Percentiles rank a stretch among this genome's conserved stretches.
These are phyloP conservation scores for Chaunax sp. DNA, from an alignment of 2,797 vertebrate species.

Conservation along the genomic window DNA sequence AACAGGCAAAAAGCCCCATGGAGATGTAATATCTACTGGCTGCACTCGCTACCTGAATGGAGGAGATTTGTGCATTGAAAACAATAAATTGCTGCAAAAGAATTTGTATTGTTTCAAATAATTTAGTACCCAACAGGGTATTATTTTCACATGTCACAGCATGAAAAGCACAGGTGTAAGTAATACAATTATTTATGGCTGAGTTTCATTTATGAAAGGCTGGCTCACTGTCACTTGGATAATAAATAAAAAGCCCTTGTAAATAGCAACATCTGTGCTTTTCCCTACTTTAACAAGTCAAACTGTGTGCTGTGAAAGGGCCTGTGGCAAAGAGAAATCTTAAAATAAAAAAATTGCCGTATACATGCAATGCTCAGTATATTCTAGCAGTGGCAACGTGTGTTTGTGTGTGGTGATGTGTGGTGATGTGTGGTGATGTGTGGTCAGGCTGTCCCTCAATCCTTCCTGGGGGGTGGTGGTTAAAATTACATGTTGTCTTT, in stretches of 20 bases:
- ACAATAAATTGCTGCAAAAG: background rate
- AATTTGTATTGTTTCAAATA: slow-evolving; percentile 7
- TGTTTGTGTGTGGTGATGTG: slow-evolving; percentile 11
- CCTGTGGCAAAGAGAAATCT: background rate
- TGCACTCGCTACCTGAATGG: background rate
- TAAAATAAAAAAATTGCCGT: background rate
- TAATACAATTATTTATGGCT: slow-evolving; percentile 10
- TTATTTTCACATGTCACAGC: background rate
- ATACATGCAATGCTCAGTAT: slow-evolving; percentile 15
- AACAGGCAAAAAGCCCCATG: too few relatives aligned
- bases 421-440: background rate
- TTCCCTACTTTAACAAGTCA: slow-evolving; percentile 7
- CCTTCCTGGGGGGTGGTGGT: background rate
- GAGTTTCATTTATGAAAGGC: slow-evolving; percentile 16
- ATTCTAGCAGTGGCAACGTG: too few relatives aligned
- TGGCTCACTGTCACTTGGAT: slow-evolving; percentile 10
- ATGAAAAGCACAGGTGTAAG: slow-evolving; percentile 19
- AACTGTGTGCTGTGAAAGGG: slow-evolving; percentile 1
- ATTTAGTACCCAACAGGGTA: background rate
- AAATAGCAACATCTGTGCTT: slow-evolving; percentile 19
- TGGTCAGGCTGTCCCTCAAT: too few relatives aligned
- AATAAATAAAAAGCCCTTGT: slow-evolving; percentile 2
- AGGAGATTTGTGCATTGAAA: slow-evolving; percentile 6
- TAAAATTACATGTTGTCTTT: slow-evolving; percentile 41
- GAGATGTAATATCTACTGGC: slow-evolving; percentile 10